Evolutionary conservation across 92 coral and sea anemone genomes (phyloP).

Genomic region (Anthopleura xanthogrammica): DNA sequence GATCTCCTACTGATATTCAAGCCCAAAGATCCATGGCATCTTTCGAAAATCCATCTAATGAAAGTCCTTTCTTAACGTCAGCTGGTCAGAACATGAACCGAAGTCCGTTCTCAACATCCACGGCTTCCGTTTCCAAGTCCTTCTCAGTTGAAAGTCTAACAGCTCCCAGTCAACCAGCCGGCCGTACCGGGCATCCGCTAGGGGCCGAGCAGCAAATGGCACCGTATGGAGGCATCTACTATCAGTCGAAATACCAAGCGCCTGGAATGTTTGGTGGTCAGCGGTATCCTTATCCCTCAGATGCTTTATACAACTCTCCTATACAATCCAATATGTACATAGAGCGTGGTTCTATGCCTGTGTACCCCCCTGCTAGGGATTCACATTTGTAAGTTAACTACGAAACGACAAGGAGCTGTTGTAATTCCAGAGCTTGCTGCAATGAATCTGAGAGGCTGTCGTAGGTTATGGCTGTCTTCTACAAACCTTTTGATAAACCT

Average conservation of each 20-base stretch:
- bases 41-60: slow-evolving; percentile 75
- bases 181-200: slow-evolving; percentile 66
- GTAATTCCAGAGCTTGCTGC: slow-evolving; percentile 8
- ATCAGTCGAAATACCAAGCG: slow-evolving; percentile 81
- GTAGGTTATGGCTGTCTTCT: not conserved
- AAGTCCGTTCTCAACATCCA: slow-evolving; percentile 43
- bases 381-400: slow-evolving; percentile 56
- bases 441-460: not conserved
- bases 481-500: not conserved
- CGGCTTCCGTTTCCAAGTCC: slow-evolving; percentile 69
- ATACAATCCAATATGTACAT: slow-evolving; percentile 84
- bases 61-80: slow-evolving; percentile 81
- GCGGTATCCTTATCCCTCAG: slow-evolving; percentile 90
- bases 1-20: slow-evolving; percentile 68
- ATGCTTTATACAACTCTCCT: slow-evolving; percentile 83
- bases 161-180: slow-evolving; percentile 81
- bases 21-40: slow-evolving; percentile 42
- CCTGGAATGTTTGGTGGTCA: slow-evolving; percentile 81
- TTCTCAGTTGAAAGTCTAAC: slow-evolving; percentile 97
- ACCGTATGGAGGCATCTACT: slow-evolving; percentile 91
- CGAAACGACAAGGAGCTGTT: slow-evolving; percentile 13
- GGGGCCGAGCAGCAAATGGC: slow-evolving; percentile 72
- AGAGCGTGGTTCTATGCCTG: slow-evolving; percentile 85
- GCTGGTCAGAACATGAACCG: slow-evolving; percentile 53
- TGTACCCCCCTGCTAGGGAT: slow-evolving; percentile 96